Percentiles rank a stretch among this genome's conserved stretches.
These are phyloP conservation scores for Pachycephus smyrnensis DNA, from an alignment of 2,888 invertebrate species.

Conservation along the genomic window DNA sequence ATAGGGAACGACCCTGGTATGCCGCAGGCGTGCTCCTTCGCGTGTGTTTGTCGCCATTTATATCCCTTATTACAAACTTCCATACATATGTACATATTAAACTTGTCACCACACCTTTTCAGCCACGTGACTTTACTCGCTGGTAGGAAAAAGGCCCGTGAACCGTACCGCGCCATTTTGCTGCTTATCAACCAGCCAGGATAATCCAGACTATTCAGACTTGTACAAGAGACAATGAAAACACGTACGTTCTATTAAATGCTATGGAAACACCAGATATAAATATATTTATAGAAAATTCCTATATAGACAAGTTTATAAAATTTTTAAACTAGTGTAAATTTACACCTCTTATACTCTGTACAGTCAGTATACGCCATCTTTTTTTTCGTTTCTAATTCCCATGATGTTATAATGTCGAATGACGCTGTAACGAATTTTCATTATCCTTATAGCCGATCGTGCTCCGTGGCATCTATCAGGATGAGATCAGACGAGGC, in stretches of 20 bases:
- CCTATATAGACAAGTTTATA: neutral
- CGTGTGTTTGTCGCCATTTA: neutral
- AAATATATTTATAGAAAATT: neutral
- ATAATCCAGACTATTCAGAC: neutral
- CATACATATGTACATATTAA: neutral
- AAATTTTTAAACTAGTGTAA: neutral
- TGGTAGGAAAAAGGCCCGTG: neutral
- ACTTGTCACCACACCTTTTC: neutral
- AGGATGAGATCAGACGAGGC: neutral
- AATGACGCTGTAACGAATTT: neutral
- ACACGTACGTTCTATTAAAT: neutral
- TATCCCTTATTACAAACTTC: neutral
- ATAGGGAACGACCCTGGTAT: slow-evolving; percentile 3
- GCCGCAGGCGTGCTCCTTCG: neutral
- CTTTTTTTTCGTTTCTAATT: too few species aligned
- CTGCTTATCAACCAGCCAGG: neutral
- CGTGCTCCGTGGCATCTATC: neutral
- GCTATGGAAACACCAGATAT: neutral
- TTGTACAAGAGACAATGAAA: neutral
- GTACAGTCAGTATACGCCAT: too few species aligned
- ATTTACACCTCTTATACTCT: neutral
- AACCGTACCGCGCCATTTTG: neutral
- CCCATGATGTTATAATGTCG: too few species aligned
- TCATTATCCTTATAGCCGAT: neutral
- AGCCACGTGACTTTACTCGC: neutral